These are phyloP conservation scores for Calcarius lapponicus DNA, from an alignment of 2,797 vertebrate genomes.

Conservation along the genomic window DNA sequence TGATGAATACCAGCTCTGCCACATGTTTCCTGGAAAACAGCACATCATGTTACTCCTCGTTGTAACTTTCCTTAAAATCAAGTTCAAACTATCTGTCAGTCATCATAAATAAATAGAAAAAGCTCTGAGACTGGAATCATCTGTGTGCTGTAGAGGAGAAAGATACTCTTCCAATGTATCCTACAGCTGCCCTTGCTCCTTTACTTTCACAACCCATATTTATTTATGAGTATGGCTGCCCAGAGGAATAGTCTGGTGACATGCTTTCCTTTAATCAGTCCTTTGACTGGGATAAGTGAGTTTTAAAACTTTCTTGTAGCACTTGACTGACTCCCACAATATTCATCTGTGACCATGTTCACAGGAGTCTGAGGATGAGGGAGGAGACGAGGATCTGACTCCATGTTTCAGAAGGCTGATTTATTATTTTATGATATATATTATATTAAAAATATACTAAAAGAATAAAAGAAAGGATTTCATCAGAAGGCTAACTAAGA, in stretches of 20 bases:
- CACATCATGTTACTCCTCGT: background rate
- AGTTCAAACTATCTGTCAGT: background rate
- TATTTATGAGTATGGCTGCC: background rate
- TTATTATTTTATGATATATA: too few species aligned
- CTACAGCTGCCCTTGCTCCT: background rate
- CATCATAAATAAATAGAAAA: background rate
- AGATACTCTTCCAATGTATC: background rate
- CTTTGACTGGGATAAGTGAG: background rate
- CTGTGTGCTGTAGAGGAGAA: background rate
- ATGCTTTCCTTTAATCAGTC: background rate
- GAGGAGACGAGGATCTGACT: too few species aligned
- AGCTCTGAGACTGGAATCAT: background rate
- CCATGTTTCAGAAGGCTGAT: too few species aligned
- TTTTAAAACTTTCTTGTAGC: background rate
- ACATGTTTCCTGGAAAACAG: background rate
- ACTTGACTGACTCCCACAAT: background rate
- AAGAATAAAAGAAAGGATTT: too few species aligned
- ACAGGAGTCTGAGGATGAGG: too few species aligned
- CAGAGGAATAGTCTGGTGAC: background rate
- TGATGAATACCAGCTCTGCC: background rate
- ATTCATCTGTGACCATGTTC: background rate
- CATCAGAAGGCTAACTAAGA: too few species aligned
- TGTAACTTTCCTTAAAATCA: constrained; percentile 7
- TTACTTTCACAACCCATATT: background rate
- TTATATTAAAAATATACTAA: too few species aligned